phyloP scores from a whole-genome alignment of 2,888 invertebrate species.

The Hydropsyche betteni region DNA sequence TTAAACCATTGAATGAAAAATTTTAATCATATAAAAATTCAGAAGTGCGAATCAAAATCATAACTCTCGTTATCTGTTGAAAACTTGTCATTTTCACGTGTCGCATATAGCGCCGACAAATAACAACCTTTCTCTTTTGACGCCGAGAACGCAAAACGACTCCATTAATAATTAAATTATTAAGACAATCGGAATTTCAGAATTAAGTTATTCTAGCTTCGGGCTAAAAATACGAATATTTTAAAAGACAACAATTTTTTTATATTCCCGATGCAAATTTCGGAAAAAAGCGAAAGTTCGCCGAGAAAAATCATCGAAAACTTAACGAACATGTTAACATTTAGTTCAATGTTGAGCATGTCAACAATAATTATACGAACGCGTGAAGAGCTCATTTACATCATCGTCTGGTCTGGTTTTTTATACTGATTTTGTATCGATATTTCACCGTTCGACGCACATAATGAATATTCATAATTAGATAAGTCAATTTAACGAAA shows the following conservation, averaged over 20 bases:
- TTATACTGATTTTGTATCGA: not conserved
- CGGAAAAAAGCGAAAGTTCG: conserved; percentile 7
- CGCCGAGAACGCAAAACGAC: not conserved
- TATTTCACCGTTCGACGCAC: conserved; percentile 14
- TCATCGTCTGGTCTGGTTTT: too few species aligned
- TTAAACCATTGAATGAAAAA: too few species aligned
- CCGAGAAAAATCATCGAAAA: not conserved
- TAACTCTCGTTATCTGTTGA: too few species aligned
- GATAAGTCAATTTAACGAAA: too few species aligned
- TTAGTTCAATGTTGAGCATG: too few species aligned
- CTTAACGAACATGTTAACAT: too few species aligned
- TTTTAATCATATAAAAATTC: too few species aligned
- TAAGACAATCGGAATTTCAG: conserved; percentile 30
- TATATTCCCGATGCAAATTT: not conserved
- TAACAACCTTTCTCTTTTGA: conserved; percentile 34
- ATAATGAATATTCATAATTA: conserved; percentile 8
- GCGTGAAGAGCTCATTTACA: too few species aligned
- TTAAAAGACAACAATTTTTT: conserved; percentile 6
- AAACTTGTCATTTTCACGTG: conserved; percentile 12
- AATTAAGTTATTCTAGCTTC: conserved; percentile 30
- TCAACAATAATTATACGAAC: too few species aligned
- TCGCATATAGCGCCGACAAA: not conserved
- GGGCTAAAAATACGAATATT: not conserved
- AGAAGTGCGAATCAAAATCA: too few species aligned
- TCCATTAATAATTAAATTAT: conserved; percentile 34